A percentile compares a stretch with the other conserved stretches of the same genome.
These are phyloP conservation scores for Halichoeres trimaculatus DNA, from an alignment of 2,113 vertebrate genomes.

Conservation along the genomic window DNA sequence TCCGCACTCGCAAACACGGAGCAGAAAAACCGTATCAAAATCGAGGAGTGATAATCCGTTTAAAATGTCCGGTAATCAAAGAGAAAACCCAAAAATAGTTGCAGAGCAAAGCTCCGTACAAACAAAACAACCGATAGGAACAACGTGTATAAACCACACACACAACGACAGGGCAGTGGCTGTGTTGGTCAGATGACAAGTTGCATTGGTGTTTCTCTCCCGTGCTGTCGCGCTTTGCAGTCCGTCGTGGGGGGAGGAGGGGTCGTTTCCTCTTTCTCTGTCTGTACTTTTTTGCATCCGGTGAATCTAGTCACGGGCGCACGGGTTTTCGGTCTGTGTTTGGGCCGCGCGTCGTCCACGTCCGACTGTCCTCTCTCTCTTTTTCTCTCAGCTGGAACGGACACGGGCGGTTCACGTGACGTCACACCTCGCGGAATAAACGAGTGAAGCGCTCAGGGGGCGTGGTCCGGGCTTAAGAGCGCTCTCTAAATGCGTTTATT, in stretches of 20 bases:
- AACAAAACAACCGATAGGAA: conserved; percentile 55
- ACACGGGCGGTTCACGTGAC: conserved; percentile 85
- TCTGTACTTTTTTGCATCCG: conserved; percentile 74
- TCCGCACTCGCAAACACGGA: neutral
- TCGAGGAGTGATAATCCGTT: conserved; percentile 39
- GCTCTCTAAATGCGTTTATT: conserved; percentile 49
- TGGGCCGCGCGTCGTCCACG: conserved; percentile 70
- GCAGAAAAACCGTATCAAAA: conserved; percentile 44
- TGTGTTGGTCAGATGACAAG: conserved; percentile 79
- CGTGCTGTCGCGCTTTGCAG: conserved; percentile 69
- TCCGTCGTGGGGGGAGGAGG: conserved; percentile 49
- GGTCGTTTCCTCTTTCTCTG: conserved; percentile 71
- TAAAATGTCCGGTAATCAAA: conserved; percentile 15
- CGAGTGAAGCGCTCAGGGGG: conserved; percentile 36
- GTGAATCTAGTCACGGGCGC: conserved; percentile 78
- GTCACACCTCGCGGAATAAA: conserved; percentile 76
- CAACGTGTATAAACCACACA: conserved; percentile 29
- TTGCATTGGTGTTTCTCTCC: conserved; percentile 75
- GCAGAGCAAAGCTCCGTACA: conserved; percentile 33
- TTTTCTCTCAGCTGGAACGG: conserved; percentile 83
- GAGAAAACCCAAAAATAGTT: conserved; percentile 15
- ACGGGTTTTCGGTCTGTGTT: conserved; percentile 71
- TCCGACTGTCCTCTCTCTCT: conserved; percentile 56
- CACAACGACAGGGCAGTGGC: conserved; percentile 47
- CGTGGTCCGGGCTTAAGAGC: conserved; percentile 20